Conservation (phyloP, 2,113 vertebrate species). For the Thalassarche chlororhynchos region DNA sequence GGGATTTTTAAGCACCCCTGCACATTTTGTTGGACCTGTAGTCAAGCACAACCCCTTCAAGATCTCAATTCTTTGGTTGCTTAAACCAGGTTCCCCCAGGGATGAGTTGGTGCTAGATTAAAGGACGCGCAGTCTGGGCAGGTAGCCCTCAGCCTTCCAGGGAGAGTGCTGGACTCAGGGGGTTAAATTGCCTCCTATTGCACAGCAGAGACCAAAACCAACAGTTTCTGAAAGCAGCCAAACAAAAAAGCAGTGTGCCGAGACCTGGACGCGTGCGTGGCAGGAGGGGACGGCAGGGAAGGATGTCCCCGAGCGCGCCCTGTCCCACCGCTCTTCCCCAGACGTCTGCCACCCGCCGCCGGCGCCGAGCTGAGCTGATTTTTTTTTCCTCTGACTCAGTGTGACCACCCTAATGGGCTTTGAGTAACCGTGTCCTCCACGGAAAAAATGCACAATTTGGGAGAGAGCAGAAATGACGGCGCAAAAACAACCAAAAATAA, state of each 20-base stretch:
- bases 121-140: accelerated
- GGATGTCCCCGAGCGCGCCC: accelerated
- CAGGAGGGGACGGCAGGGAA: neutral
- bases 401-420: neutral
- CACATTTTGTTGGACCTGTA: neutral
- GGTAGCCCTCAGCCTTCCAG: neutral
- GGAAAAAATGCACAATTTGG: neutral
- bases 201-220: neutral
- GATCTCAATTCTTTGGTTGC: neutral
- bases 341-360: accelerated
- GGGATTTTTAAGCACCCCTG: neutral
- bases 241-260: neutral
- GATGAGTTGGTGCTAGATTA: neutral
- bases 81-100: neutral
- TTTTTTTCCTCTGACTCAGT: neutral
- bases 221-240: neutral
- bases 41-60: neutral
- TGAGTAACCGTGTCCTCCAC: neutral
- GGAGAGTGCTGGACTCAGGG: accelerated
- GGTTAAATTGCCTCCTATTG: neutral
- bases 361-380: accelerated
- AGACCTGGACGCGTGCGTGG: accelerated
- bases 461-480: neutral
- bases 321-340: neutral
- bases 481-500: neutral